Evolutionary conservation across 1,140 invertebrate species (phyloP).

Genomic region (Conus betulinus): DNA sequence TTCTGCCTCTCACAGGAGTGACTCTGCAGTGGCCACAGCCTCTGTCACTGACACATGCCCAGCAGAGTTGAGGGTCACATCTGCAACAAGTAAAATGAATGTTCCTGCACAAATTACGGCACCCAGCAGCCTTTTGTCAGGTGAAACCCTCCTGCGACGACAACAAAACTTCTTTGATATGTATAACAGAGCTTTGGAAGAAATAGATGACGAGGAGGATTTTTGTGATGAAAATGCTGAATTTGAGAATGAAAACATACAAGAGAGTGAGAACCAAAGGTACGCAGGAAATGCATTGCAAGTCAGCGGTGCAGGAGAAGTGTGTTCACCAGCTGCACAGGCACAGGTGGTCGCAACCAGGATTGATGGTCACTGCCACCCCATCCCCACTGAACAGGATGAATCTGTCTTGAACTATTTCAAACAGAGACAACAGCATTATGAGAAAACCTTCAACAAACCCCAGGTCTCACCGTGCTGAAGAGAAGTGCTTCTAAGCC

Average conservation of each 20-base stretch:
- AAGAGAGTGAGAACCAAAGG: not conserved
- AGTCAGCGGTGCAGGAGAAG: not conserved
- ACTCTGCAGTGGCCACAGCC: not conserved
- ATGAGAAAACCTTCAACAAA: slow-evolving; percentile 21
- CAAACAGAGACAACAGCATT: slow-evolving; percentile 6
- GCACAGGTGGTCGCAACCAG: not conserved
- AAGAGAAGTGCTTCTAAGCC: not conserved
- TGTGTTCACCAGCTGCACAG: too few relatives aligned
- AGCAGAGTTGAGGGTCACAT: not conserved
- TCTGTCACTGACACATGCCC: not conserved
- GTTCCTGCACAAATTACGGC: not conserved
- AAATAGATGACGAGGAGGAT: slow-evolving; percentile 14
- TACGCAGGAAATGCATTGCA: not conserved
- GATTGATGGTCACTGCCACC: not conserved
- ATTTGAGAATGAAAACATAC: slow-evolving; percentile 30
- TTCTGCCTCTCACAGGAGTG: too few relatives aligned
- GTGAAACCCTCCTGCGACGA: not conserved
- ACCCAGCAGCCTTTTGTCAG: not conserved
- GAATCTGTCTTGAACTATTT: slow-evolving; percentile 11
- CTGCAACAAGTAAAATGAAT: not conserved
- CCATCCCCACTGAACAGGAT: slow-evolving; percentile 4
- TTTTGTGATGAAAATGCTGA: slow-evolving; percentile 25
- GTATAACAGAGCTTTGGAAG: slow-evolving; percentile 17
- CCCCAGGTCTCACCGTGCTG: not conserved
- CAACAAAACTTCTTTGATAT: slow-evolving; percentile 32